Evolutionary conservation across 2,113 vertebrate genomes (phyloP).

Genomic region (Gulo gulo): DNA sequence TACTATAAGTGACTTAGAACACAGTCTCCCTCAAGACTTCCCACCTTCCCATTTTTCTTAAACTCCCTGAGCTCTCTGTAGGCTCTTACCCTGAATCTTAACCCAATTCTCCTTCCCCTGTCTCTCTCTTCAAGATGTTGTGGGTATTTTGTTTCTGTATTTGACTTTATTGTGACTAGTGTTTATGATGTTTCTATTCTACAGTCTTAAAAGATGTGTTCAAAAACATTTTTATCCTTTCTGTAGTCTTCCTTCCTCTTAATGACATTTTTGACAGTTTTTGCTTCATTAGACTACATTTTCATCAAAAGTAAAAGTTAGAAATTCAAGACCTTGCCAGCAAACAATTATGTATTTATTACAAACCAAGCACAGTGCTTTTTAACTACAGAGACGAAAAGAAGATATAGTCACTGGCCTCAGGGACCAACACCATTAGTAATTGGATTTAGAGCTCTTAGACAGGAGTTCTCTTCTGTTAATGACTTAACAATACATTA

Average conservation of each 20-base stretch:
- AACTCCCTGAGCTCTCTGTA: neutral
- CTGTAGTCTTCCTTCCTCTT: neutral
- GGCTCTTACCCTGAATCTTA: neutral
- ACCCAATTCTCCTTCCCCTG: neutral
- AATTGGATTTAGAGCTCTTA: neutral
- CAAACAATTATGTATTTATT: neutral
- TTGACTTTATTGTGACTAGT: neutral
- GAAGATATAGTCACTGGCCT: neutral
- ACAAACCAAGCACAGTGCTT: neutral
- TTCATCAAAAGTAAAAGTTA: slow-evolving; percentile 16
- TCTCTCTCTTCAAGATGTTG: neutral
- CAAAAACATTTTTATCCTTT: slow-evolving; percentile 7
- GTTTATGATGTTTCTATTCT: neutral
- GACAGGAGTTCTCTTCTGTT: neutral
- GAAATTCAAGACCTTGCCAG: neutral
- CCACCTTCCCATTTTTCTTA: no score
- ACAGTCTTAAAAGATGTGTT: neutral
- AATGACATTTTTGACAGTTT: neutral
- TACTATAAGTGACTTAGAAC: neutral
- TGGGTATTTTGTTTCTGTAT: neutral
- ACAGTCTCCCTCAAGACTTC: neutral
- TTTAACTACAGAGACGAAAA: neutral
- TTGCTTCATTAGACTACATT: slow-evolving; percentile 7
- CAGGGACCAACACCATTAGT: neutral
- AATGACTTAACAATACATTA: neutral